Conservation (phyloP, 2,113 vertebrate species). For the Oriolus oriolus region DNA sequence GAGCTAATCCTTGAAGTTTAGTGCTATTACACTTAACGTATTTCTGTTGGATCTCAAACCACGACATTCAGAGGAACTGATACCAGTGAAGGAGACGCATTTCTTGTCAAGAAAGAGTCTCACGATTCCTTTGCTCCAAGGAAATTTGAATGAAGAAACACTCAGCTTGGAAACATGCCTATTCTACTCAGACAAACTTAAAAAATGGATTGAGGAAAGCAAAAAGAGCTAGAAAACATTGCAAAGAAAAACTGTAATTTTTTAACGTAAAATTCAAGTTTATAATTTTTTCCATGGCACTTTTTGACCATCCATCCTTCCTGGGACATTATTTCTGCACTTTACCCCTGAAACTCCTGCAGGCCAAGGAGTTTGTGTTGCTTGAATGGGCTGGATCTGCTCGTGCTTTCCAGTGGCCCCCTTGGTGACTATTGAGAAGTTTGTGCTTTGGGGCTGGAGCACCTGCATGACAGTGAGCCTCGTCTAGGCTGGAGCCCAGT, state of each 20-base stretch:
- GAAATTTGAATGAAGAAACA: slow-evolving; percentile 29
- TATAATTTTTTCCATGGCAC: background rate
- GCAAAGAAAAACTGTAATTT: background rate
- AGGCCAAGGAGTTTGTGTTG: background rate
- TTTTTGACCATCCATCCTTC: background rate
- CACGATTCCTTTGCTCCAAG: background rate
- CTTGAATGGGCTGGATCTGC: background rate
- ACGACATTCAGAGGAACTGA: background rate
- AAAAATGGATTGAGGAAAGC: background rate
- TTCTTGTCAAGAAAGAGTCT: slow-evolving; percentile 9
- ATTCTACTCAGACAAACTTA: background rate
- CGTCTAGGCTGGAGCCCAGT: background rate
- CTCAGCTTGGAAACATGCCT: background rate
- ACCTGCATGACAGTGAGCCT: rapidly evolving
- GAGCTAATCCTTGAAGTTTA: slow-evolving; percentile 9
- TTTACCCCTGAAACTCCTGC: background rate
- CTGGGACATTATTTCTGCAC: background rate
- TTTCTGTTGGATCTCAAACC: slow-evolving; percentile 12
- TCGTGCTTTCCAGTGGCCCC: background rate
- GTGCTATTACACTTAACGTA: background rate
- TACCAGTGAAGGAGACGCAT: background rate
- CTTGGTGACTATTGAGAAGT: background rate
- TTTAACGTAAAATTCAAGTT: background rate
- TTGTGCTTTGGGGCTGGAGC: background rate
- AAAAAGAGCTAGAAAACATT: background rate